phyloP scores from a whole-genome alignment of 1,140 invertebrate species.

The Leptopilina clavipes region DNA sequence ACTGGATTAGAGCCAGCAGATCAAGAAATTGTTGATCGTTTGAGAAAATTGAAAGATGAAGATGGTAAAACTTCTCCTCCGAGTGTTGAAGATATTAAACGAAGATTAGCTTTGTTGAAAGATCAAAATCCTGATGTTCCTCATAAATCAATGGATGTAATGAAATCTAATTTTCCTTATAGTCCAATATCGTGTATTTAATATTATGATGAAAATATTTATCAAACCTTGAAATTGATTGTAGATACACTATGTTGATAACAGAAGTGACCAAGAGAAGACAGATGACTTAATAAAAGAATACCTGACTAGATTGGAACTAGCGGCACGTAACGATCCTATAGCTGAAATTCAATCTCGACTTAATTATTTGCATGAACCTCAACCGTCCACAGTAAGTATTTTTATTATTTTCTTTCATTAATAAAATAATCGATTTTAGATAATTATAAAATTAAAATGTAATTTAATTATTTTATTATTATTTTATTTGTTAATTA shows the following conservation, averaged over 20 bases:
- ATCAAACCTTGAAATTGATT: conserved; percentile 37
- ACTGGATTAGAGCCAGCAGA: conserved; percentile 66
- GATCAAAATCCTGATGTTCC: conserved; percentile 60
- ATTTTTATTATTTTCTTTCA: neutral
- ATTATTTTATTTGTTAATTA: neutral
- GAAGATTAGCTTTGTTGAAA: conserved; percentile 67
- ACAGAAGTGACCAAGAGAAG: conserved; percentile 66
- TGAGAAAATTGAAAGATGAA: conserved; percentile 67
- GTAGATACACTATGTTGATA: conserved; percentile 64
- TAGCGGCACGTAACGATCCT: conserved; percentile 51
- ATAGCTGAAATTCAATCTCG: conserved; percentile 56
- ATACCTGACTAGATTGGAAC: conserved; percentile 61
- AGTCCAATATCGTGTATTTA: neutral
- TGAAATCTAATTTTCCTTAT: neutral
- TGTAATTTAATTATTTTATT: conserved; percentile 10
- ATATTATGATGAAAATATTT: conserved; percentile 26
- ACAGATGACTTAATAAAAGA: conserved; percentile 67
- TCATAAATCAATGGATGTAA: conserved; percentile 53
- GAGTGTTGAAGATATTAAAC: conserved; percentile 68
- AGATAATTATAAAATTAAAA: neutral
- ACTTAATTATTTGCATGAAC: conserved; percentile 56
- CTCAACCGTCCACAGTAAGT: conserved; percentile 58
- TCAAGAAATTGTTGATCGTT: conserved; percentile 68
- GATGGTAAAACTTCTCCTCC: conserved; percentile 58
- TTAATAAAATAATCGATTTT: too few species aligned